A percentile compares a stretch with the other conserved stretches of the same genome.
phyloP scores from a whole-genome alignment of 2,113 vertebrate genomes.

The Phycodurus eques region DNA sequence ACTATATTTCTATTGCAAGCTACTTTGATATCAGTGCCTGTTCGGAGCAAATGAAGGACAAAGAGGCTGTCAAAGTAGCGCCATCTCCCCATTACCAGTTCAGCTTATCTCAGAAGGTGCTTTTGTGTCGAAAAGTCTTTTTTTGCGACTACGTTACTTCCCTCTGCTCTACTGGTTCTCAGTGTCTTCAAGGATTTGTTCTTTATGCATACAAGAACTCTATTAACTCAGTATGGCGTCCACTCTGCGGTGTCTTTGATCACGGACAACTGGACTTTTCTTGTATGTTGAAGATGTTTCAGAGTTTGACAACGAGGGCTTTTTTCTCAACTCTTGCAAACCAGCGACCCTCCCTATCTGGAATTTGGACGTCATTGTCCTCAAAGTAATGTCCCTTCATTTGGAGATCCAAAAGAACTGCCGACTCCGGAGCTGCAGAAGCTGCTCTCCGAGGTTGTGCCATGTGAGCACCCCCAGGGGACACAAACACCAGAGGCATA shows the following conservation, averaged over 20 bases:
- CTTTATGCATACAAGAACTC: neutral
- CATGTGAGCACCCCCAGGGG: too few relatives aligned
- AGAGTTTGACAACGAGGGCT: too few relatives aligned
- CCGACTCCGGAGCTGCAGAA: too few relatives aligned
- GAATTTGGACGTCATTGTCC: too few relatives aligned
- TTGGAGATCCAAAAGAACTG: too few relatives aligned
- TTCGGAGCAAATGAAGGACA: conserved; percentile 6
- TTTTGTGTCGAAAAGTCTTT: conserved; percentile 27
- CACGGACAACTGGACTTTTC: neutral
- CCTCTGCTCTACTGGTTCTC: neutral
- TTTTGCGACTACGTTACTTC: neutral
- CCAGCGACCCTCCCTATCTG: too few relatives aligned
- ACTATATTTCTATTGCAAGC: conserved; percentile 12
- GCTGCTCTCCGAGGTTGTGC: too few relatives aligned
- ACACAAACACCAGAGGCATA: too few relatives aligned
- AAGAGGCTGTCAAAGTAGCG: conserved; percentile 15
- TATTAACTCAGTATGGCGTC: neutral
- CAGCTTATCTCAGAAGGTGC: conserved; percentile 18
- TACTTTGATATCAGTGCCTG: conserved; percentile 12
- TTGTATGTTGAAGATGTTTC: neutral
- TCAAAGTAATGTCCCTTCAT: too few relatives aligned
- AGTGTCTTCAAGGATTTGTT: neutral
- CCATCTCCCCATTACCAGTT: conserved; percentile 25
- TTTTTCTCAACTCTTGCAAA: too few relatives aligned
- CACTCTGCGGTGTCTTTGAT: neutral